A percentile compares a stretch with the other conserved stretches of the same genome.
These are phyloP conservation scores for Pocillopora meandrina DNA, from an alignment of 92 coral and sea anemone genomes.

Conservation along the genomic window DNA sequence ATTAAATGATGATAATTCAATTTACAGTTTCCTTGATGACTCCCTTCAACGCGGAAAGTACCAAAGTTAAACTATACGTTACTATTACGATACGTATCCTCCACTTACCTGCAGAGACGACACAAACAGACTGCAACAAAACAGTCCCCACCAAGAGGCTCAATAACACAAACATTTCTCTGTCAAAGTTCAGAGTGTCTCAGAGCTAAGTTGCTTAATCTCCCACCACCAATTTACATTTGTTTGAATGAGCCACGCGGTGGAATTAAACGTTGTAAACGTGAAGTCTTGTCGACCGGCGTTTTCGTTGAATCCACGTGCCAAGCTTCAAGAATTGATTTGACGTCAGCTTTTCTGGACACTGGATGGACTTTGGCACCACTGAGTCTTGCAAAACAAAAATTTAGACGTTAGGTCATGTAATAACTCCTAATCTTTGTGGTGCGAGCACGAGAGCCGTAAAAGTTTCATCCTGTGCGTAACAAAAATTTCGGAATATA, in stretches of 20 bases:
- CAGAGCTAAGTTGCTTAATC: neutral
- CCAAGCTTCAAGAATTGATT: neutral
- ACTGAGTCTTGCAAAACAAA: neutral
- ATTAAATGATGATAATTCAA: no score
- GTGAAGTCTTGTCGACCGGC: conserved; percentile 13
- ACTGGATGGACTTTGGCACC: neutral
- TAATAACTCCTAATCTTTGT: neutral
- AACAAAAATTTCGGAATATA: neutral
- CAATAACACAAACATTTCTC: conserved; percentile 29
- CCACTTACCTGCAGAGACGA: conserved; percentile 7
- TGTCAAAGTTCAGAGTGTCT: neutral
- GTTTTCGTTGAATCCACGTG: neutral
- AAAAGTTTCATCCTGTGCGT: neutral
- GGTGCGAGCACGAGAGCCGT: neutral
- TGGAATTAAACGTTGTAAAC: neutral
- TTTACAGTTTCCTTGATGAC: neutral
- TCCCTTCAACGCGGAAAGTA: neutral
- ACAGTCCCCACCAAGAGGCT: neutral
- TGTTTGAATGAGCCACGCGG: neutral
- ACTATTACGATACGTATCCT: neutral
- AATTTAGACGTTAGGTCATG: neutral
- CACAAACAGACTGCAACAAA: neutral
- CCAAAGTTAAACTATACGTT: neutral
- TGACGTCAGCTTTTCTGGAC: conserved; percentile 1
- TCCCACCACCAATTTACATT: neutral